phyloP scores from a whole-genome alignment of 37 sponge, comb jelly and placozoan genomes.

The Eunapius fragilis region DNA sequence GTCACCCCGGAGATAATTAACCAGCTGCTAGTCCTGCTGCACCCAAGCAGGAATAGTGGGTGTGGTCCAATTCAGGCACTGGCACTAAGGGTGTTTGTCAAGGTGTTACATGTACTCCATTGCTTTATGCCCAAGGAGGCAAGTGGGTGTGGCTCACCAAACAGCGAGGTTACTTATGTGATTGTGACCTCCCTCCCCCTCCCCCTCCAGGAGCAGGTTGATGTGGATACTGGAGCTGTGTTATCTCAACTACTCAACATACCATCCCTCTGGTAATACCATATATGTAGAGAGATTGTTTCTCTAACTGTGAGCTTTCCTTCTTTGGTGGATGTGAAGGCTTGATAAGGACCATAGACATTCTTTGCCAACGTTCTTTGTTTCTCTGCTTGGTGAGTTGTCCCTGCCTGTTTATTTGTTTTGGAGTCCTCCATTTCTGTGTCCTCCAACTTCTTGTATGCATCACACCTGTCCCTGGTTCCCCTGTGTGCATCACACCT shows the following conservation, averaged over 20 bases:
- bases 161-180: neutral
- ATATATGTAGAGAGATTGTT: neutral
- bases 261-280: neutral
- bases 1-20: conserved; percentile 16
- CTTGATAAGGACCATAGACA: too few species aligned
- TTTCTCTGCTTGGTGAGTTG: neutral
- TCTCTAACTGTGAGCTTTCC: too few species aligned
- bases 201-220: neutral
- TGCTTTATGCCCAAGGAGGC: conserved; percentile 33
- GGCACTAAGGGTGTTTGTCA: conserved; percentile 51
- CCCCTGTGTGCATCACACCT: too few species aligned
- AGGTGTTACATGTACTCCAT: conserved; percentile 65
- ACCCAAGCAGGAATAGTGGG: conserved; percentile 53
- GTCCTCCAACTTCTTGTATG: too few species aligned
- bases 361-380: neutral
- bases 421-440: neutral
- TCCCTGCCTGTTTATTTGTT: too few species aligned
- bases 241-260: neutral
- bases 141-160: neutral
- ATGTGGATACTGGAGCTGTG: neutral
- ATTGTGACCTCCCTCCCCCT: neutral
- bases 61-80: conserved; percentile 57
- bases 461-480: too few species aligned
- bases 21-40: conserved; percentile 42
- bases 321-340: too few species aligned